Base-by-base conservation (phyloP, 2,888 invertebrate species). In the Dryomyza anilis region DNA sequence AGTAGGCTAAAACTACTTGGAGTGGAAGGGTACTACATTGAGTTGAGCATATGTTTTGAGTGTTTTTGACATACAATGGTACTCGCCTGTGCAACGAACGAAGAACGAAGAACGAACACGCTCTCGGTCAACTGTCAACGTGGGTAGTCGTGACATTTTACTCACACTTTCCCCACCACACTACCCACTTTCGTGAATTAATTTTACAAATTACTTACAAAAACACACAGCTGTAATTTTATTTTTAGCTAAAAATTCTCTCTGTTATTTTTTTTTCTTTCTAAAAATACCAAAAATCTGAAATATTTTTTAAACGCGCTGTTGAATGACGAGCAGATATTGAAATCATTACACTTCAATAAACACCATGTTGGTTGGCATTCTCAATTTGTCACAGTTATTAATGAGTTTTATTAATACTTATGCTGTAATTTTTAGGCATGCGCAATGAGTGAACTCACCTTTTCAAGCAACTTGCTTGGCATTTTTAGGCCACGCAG, bases 381-480 rank as follows among this genome's bases (percentile, higher is more conserved):
- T 33, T 33, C 14, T 39, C 39, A 39, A n/a, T n/a, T n/a, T 39
- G 39, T 2, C 39, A n/a, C 14, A n/a, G n/a, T n/a, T n/a, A n/a
- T n/a, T n/a, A n/a, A n/a, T n/a, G n/a, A n/a, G n/a, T n/a, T n/a
- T n/a, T n/a, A n/a, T n/a, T n/a, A n/a, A n/a, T n/a, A n/a, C n/a
- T n/a, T n/a, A n/a, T n/a, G n/a, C n/a, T n/a, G n/a, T n/a, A n/a
- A n/a, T n/a, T n/a, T n/a, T n/a, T n/a, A n/a, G n/a, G n/a, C n/a
- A n/a, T n/a, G n/a, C n/a, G n/a, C n/a, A n/a, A n/a, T n/a, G n/a
- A n/a, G n/a, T n/a, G n/a, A 23, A 58, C 69, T 76, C 84, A 94
- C 95, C 89, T 94, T 95, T 85, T 95, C 92, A 72, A 96, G 86
- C 72, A 96, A 85, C 83, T 92, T 92, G 82, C 89, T 92, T 59